These are phyloP conservation scores for Onthophagus sagittarius DNA, from an alignment of 2,888 invertebrate genomes.

Conservation along the genomic window DNA sequence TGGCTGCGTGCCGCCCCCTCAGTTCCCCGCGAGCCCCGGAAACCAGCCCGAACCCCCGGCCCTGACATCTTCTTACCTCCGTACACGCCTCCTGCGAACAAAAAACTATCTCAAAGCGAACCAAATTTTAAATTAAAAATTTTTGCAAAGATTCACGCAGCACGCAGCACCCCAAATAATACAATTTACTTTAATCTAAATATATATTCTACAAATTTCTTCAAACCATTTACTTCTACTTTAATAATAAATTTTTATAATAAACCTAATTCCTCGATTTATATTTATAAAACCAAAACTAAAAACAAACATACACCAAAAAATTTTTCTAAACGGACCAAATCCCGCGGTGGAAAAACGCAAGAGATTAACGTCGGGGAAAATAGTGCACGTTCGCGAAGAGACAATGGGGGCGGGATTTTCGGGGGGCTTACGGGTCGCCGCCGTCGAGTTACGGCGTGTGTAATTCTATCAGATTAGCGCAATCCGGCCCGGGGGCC, in stretches of 20 bases:
- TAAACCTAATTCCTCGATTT: too few species aligned
- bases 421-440: constrained; percentile 42
- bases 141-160: background rate
- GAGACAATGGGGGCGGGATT: constrained; percentile 31
- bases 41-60: background rate
- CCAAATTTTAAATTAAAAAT: background rate
- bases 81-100: constrained; percentile 14
- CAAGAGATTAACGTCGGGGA: constrained; percentile 5
- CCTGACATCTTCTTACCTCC: constrained; percentile 14
- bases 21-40: background rate
- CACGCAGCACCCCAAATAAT: constrained; percentile 5
- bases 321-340: background rate
- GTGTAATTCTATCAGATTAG: constrained; percentile 51
- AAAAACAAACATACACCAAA: background rate
- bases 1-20: background rate
- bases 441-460: constrained; percentile 44
- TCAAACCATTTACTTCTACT: background rate
- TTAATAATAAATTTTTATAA: background rate
- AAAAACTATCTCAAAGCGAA: constrained; percentile 12
- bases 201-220: background rate
- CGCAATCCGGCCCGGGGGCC: constrained; percentile 43
- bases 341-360: background rate
- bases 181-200: background rate
- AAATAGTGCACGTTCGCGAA: constrained; percentile 18
- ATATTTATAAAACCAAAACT: too few species aligned